Conservation (phyloP, 1,140 invertebrate species). For the Dendroctonus ponderosae region DNA sequence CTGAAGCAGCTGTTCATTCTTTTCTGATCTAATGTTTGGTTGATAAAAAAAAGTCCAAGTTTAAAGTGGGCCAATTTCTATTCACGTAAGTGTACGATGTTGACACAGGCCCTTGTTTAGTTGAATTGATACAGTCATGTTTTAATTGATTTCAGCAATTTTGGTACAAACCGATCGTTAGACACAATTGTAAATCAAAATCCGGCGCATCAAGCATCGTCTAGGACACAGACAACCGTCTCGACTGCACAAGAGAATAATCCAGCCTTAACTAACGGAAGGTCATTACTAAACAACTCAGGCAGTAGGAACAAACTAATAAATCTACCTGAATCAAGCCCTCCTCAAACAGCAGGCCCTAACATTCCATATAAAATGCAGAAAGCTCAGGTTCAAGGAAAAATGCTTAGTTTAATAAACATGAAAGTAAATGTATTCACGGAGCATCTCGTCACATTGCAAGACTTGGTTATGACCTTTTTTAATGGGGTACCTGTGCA, state of each 20-base stretch:
- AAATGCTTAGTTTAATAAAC: conserved; percentile 81
- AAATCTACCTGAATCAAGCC: conserved; percentile 60
- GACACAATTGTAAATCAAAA: conserved; percentile 43
- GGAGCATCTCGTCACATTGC: conserved; percentile 77
- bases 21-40: no score
- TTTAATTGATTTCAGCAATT: conserved; percentile 10
- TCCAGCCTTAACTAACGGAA: conserved; percentile 50
- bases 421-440: conserved; percentile 78
- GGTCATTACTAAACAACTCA: conserved; percentile 48
- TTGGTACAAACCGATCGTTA: conserved; percentile 17
- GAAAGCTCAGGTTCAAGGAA: conserved; percentile 74
- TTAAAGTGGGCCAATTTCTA: no score
- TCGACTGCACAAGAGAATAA: conserved; percentile 16
- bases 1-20: no score
- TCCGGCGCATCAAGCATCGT: conserved; percentile 45
- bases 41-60: no score
- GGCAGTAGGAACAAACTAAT: conserved; percentile 54
- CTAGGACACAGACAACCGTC: conserved; percentile 33
- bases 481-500: conserved; percentile 71
- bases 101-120: no score
- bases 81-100: no score
- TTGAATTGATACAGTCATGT: no score
- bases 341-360: conserved; percentile 55
- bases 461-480: conserved; percentile 76
- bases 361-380: conserved; percentile 73